These are phyloP conservation scores for Eretmochelys imbricata DNA, from an alignment of 2,113 vertebrate genomes.

Conservation along the genomic window DNA sequence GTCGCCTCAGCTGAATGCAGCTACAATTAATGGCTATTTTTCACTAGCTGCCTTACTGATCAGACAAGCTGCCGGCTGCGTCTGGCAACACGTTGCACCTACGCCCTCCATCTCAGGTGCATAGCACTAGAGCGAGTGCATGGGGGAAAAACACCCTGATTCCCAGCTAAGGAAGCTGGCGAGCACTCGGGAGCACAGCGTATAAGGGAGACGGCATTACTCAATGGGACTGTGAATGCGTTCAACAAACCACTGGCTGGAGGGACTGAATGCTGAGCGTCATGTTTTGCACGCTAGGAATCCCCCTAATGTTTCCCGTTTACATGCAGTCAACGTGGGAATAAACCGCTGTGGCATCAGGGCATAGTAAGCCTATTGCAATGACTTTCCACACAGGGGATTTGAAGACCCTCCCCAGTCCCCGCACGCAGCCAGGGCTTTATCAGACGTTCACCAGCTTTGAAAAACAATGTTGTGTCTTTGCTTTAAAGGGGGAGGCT, in stretches of 20 bases:
- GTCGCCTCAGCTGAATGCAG: not conserved
- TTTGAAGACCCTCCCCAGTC: not conserved
- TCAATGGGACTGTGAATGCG: not conserved
- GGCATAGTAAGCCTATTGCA: not conserved
- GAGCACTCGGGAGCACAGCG: not conserved
- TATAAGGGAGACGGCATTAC: too few species aligned
- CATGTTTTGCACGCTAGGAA: not conserved
- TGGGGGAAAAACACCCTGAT: not conserved
- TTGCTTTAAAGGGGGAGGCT: not conserved
- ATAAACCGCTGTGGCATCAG: not conserved
- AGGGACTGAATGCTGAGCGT: not conserved
- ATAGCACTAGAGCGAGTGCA: not conserved
- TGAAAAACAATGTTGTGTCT: not conserved
- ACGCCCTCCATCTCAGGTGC: not conserved
- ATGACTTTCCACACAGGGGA: not conserved
- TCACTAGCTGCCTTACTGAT: not conserved
- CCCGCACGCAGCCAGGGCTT: not conserved
- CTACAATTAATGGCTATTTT: not conserved
- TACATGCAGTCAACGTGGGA: not conserved
- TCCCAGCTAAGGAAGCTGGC: not conserved
- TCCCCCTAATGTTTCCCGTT: too few species aligned
- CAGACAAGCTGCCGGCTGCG: not conserved
- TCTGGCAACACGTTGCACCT: not conserved
- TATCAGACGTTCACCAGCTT: not conserved
- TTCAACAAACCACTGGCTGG: not conserved